Conservation (phyloP, 2,113 vertebrate genomes). For the Dermatemys mawii region DNA sequence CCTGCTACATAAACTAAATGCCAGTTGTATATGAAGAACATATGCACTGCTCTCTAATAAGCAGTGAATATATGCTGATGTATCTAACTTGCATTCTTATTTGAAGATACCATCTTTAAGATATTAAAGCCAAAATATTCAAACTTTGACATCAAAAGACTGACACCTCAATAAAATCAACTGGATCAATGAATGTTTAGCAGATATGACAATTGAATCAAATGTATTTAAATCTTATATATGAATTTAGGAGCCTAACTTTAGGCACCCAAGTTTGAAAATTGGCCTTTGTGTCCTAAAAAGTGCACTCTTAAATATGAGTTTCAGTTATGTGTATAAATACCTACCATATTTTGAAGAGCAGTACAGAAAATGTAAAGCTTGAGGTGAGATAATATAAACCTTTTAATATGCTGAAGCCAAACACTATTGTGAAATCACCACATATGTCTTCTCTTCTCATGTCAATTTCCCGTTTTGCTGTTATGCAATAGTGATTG, state of each 20-base stretch:
- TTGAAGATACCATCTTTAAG: not conserved
- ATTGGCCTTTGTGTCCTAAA: fast-evolving
- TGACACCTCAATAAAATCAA: not conserved
- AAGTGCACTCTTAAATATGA: not conserved
- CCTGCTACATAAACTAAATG: not conserved
- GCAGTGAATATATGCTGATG: not conserved
- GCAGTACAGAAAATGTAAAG: not conserved
- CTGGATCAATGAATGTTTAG: not conserved
- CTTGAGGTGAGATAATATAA: not conserved
- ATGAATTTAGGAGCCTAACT: not conserved
- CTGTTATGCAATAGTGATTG: not conserved
- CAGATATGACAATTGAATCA: not conserved
- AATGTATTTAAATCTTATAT: not conserved
- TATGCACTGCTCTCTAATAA: not conserved
- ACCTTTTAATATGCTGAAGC: not conserved
- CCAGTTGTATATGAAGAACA: not conserved
- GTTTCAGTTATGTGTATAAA: too few species aligned
- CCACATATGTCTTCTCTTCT: not conserved
- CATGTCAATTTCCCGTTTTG: not conserved
- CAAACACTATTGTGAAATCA: not conserved
- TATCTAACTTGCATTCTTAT: not conserved
- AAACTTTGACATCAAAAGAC: not conserved
- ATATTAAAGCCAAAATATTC: not conserved
- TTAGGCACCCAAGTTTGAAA: not conserved
- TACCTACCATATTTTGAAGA: not conserved